Base-by-base conservation (phyloP, 2,888 invertebrate genomes). In the Dryococelus australis region DNA sequence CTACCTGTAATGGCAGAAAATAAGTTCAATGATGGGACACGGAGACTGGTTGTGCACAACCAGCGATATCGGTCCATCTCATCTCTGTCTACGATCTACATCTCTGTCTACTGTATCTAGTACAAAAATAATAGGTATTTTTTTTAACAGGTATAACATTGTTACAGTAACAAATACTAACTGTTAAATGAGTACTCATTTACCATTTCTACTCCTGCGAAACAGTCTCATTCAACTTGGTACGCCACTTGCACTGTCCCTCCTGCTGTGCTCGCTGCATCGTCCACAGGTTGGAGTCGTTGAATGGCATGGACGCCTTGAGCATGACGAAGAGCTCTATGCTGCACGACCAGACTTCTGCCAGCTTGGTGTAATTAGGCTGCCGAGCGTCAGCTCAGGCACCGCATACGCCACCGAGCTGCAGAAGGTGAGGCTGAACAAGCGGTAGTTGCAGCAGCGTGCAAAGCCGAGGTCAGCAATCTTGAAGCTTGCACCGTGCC, bases 371-470 rank as follows among this genome's bases (percentile, higher is more conserved):
- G 92, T 98, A 97, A 92, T 97, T 98, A 0, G 97, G 97, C 3
- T 96, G 96, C 98, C 98, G 91, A 96, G 96, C 84, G 99, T 97
- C 26, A 99, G 97, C 93, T 99, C 99, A 0, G 99, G 99, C 0
- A 99, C 98, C 0, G 98, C 99, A 92, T 99, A 99, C 0, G 98
- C 98, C 5, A 98, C 98, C 6, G 98, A 98, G n/a, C 99, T 99
- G 92, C 99, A 99, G 91, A 97, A 99, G 0, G 99, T 98, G 91
- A 96, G 95, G 91, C 98, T 98, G 87, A 97, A 94, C 9, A 97
- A 95, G 80, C 96, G 94, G 90, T 96, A 95, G 0, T 95, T 94
- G 8, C 47, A 47, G 91, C 96, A 97, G 89, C 98, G 94, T 1
- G 98, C 97, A 92, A 98, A 98, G 47, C 99, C 98, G 92, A 99